Base-by-base conservation (phyloP, 2,113 vertebrate genomes). In the Callopanchax toddi region DNA sequence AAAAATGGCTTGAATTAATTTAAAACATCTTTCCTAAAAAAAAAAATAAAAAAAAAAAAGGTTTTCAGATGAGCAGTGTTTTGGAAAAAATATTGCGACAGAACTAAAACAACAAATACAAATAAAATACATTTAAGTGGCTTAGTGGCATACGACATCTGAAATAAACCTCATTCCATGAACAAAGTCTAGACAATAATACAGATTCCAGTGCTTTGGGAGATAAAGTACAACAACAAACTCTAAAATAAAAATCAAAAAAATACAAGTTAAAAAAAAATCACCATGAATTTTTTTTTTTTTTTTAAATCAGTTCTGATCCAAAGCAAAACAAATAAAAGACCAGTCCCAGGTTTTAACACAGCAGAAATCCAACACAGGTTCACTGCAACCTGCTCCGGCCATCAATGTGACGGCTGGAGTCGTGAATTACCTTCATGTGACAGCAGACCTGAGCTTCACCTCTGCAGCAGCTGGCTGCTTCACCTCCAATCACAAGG, bases 151-250 rank as follows among this genome's bases (percentile, higher is more conserved):
- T 86, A 87, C 64, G 86, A 91, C 82, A 86, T 89, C 71, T 85
- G 80, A 87, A 89, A 89, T 86, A 86, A 90, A 86, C 85, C 69
- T 66, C 70, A 85, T 77, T 86, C 74, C 76, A 84, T 83, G 71
- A 88, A 91, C 85, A 91, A 90, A 90, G 80, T 87, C 78, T 90
- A 87, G 85, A 90, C 81, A 89, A 88, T 79, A 88, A 84, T n/a
- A n/a, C 68, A 64, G 56, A 79, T 92, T 92, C 87, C 89, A 93
- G 92, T 93, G 92, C 91, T 91, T 92, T 87, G 73, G 82, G 88
- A 86, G 80, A 83, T 70, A 77, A 82, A 84, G 87, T 70, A 85
- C 60, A 83, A 85, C 60, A 83, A 76, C 61, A 81, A 84, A 85
- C 67, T 74, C 76, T 67, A 85, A 64, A 81, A 67, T 78, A 85